A percentile compares a stretch with the other conserved stretches of the same genome.
Conservation (phyloP, 2,113 vertebrate genomes). For the Puma concolor region DNA sequence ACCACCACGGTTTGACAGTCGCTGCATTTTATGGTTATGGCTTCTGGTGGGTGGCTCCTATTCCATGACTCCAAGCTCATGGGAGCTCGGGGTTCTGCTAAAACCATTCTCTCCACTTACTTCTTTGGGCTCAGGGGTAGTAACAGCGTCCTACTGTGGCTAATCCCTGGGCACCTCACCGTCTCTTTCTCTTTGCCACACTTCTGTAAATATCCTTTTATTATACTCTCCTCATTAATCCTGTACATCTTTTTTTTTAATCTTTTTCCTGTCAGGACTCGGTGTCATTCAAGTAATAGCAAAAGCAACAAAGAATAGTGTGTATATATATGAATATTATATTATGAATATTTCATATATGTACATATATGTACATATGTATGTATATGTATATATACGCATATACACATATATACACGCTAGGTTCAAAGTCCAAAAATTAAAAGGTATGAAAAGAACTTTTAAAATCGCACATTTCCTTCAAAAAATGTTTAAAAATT, state of each 20-base stretch:
- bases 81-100: background rate
- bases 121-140: background rate
- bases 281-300: background rate
- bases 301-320: background rate
- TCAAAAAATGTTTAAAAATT: slow-evolving; percentile 21
- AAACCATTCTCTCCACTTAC: background rate
- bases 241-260: background rate
- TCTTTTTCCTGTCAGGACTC: background rate
- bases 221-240: background rate
- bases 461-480: background rate
- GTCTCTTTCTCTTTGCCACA: background rate
- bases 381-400: no score
- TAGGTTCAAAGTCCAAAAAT: background rate
- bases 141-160: background rate
- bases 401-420: no score
- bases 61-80: background rate
- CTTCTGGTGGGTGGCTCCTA: background rate
- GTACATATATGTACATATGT: no score
- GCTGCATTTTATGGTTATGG: background rate
- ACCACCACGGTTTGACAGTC: background rate
- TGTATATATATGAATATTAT: no score
- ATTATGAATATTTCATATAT: no score
- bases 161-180: background rate
- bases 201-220: background rate
- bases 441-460: background rate